These are phyloP conservation scores for Spea bombifrons DNA, from an alignment of 2,113 vertebrate species.

Conservation along the genomic window DNA sequence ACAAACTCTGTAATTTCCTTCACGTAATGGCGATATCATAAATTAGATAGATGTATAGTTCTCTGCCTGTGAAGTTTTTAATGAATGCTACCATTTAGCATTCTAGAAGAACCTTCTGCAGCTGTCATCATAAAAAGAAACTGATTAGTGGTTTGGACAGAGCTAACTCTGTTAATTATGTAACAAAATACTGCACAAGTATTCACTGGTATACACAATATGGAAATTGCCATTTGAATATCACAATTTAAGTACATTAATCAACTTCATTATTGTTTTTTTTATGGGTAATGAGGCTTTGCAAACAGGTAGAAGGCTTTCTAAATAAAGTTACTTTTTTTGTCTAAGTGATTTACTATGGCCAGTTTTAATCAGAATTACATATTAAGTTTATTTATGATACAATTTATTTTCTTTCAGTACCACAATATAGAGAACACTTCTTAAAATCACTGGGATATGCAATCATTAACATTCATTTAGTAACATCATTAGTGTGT, in stretches of 20 bases:
- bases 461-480: too few species aligned
- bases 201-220: conserved; percentile 67
- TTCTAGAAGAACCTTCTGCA: conserved; percentile 67
- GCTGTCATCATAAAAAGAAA: conserved; percentile 74
- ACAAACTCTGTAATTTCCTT: conserved; percentile 26
- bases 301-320: conserved; percentile 72
- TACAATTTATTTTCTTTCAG: too few species aligned
- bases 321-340: conserved; percentile 71
- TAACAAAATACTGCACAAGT: conserved; percentile 73
- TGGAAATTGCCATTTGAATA: conserved; percentile 75
- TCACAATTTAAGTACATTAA: conserved; percentile 75
- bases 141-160: conserved; percentile 75
- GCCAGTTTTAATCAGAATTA: not conserved
- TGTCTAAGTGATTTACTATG: not conserved
- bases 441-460: too few species aligned
- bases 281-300: conserved; percentile 75
- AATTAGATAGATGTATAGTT: conserved; percentile 47
- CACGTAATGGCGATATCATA: conserved; percentile 23
- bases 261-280: conserved; percentile 76
- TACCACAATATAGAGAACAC: too few species aligned
- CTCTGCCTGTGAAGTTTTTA: conserved; percentile 56
- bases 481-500: too few species aligned
- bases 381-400: too few species aligned
- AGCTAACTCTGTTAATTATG: conserved; percentile 76
- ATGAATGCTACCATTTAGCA: conserved; percentile 74